phyloP scores from a whole-genome alignment of 2,888 invertebrate species.

The Diarsia rubi region DNA sequence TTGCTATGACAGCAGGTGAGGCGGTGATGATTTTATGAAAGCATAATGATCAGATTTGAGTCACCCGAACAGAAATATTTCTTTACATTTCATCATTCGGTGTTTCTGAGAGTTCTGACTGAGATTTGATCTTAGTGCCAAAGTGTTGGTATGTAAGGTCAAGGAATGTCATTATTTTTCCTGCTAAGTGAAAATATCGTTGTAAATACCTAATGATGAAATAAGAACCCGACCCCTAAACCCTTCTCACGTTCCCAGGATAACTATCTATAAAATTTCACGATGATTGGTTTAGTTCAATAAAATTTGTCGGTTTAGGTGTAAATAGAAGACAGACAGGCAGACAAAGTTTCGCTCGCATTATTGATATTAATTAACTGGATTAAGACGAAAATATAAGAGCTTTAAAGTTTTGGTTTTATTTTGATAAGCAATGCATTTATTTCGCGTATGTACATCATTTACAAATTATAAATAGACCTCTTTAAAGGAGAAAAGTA shows the following conservation, averaged over 20 bases:
- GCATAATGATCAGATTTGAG: not conserved
- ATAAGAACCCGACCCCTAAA: not conserved
- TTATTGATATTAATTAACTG: not conserved
- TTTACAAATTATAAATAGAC: not conserved
- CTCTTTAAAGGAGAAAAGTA: not conserved
- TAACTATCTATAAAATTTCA: not conserved
- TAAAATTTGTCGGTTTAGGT: not conserved
- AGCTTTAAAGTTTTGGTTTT: not conserved
- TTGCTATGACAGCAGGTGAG: not conserved
- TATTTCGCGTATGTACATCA: not conserved
- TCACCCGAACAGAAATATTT: not conserved
- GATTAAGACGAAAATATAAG: not conserved
- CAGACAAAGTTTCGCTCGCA: not conserved
- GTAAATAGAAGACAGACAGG: not conserved
- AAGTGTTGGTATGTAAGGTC: not conserved
- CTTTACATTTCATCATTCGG: not conserved
- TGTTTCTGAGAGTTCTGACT: not conserved
- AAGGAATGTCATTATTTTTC: not conserved
- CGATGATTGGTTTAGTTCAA: not conserved
- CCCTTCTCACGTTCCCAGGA: not conserved
- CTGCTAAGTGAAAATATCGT: not conserved
- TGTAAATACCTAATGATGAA: not conserved
- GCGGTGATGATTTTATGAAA: slow-evolving; percentile 8
- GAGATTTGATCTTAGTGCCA: not conserved
- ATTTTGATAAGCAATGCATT: not conserved